Evolutionary conservation across 2,888 invertebrate genomes (phyloP), one percentile per base, ranked within the genome.

Genomic region (Odontocerum albicorne): DNA sequence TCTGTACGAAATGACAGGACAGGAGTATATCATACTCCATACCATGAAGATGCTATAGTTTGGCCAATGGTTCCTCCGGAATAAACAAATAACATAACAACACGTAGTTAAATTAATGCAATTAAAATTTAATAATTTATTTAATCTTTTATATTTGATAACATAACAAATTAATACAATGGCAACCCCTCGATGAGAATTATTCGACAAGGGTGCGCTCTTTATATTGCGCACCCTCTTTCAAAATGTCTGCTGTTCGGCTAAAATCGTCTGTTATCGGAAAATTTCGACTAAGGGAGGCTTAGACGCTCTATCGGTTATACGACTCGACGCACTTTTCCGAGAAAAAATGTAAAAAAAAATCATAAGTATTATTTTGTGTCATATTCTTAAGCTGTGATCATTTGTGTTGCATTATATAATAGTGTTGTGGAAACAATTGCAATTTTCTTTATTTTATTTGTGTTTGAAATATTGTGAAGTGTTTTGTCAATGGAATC

Each of bases 291-390:
- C 33, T 22, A 31, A 55, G 57, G 46, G 46, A 54, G 55, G 53
- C 49, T 47, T 49, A 49, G 57, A 57, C 60, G 57, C 60, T 60
- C 60, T 55, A 57, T 60, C 55, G 57, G 22, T 49, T 32, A 36
- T 36, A 38, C 36, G 17, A 32, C 44, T 12, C 16, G 58, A 33
- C 46, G 40, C 15, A 36, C 32, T 49, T 55, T n/a, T 39, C 39
- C 46, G 16, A 32, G 17, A 19, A 43, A n/a, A 58, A 45, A 49
- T 50, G 49, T 50, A 33, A 35, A 36, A 47, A 39, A 19, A 21
- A 52, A 32, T 19, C 43, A 13, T n/a, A n/a, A n/a, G n/a, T n/a
- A n/a, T n/a, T 10, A 15, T 15, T 17, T 35, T 8, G 27, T 31
- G 45, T 36, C 19, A 27, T 12, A 17, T 45, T 22, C 7, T 31